Base-by-base conservation (phyloP, 2,113 vertebrate species). In the Psammodynastes pulverulentus region DNA sequence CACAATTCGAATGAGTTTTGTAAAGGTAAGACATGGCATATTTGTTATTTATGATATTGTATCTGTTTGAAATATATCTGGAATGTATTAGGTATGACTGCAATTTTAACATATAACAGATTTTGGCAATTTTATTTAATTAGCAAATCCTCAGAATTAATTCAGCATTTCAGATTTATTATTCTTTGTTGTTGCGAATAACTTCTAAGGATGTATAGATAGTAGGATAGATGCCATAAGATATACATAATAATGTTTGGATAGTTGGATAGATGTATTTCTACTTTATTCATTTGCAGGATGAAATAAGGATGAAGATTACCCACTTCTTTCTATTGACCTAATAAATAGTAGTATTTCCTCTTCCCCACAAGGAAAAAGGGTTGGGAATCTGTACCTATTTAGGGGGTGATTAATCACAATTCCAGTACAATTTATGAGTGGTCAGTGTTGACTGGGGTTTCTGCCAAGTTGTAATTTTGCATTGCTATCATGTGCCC, bases 1-100 rank as follows among this genome's bases (percentile, higher is more conserved):
- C 92, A 99, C 99, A 95, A 99, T 99, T 95, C 98, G 99, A 72
- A 99, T 99, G 99, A 99, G 99, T 97, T 99, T 99, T 94, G 99
- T 99, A 93, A 99, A 99, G 98, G 99, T 99, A 95, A 97, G 95
- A 5, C 49, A 3, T 24, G 34, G 12, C 39, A 19, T 62, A 39
- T 49, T 86, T 52, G 13, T 51, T 7, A 29, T 53, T 2, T 85
- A 49, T 1, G 13, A 13, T 19, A 39, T 45, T 34, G 15, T 24
- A 39, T 87, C 7, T 13, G 5, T 21, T 53, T 88, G 46, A 19
- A 24, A n/a, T 29, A 72, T 21, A 52, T 87, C 72, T 88, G 13
- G 45, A 43, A 3, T 52, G 12, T 43, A 87, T 49, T 51, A 56
- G 2, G 29, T 13, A 9, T 6, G 45, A 91, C 29, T 67, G 17